Conservation (phyloP, 2,888 invertebrate genomes). For the Spisula subtruncata region DNA sequence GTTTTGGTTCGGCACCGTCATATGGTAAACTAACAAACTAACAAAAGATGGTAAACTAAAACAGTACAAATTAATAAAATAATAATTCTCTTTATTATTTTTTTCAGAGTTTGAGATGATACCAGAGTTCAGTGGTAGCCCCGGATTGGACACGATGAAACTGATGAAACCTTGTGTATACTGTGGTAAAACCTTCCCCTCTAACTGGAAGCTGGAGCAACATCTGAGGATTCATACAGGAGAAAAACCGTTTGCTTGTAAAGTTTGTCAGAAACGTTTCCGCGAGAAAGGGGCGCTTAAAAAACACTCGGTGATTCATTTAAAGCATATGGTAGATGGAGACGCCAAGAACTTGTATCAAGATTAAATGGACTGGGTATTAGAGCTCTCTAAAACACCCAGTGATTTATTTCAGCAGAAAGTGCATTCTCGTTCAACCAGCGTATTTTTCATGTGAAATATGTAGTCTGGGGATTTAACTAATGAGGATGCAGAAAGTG, state of each 20-base stretch:
- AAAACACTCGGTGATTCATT: constrained; percentile 41
- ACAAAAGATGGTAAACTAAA: too few relatives aligned
- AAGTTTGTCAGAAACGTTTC: constrained; percentile 37
- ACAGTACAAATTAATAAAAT: too few relatives aligned
- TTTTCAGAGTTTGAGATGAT: not conserved
- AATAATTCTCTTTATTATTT: not conserved
- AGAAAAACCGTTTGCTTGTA: constrained; percentile 42
- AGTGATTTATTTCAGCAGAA: too few relatives aligned
- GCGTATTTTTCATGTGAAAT: too few relatives aligned
- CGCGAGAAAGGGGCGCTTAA: constrained; percentile 46
- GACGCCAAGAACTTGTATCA: too few relatives aligned
- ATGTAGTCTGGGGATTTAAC: too few relatives aligned
- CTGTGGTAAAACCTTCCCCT: constrained; percentile 30
- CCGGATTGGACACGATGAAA: not conserved
- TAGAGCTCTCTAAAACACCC: too few relatives aligned
- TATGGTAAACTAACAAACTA: too few relatives aligned
- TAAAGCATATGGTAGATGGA: not conserved
- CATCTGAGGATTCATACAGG: constrained; percentile 50
- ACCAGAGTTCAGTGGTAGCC: not conserved
- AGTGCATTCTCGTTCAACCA: too few relatives aligned
- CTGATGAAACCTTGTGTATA: constrained; percentile 3
- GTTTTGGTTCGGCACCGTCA: too few relatives aligned
- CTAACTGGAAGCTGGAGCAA: constrained; percentile 39
- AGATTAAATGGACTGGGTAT: too few relatives aligned
- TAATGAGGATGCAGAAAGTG: too few relatives aligned